Evolutionary conservation across 2,797 vertebrate genomes (phyloP).

Genomic region (Pogoniulus pusillus): DNA sequence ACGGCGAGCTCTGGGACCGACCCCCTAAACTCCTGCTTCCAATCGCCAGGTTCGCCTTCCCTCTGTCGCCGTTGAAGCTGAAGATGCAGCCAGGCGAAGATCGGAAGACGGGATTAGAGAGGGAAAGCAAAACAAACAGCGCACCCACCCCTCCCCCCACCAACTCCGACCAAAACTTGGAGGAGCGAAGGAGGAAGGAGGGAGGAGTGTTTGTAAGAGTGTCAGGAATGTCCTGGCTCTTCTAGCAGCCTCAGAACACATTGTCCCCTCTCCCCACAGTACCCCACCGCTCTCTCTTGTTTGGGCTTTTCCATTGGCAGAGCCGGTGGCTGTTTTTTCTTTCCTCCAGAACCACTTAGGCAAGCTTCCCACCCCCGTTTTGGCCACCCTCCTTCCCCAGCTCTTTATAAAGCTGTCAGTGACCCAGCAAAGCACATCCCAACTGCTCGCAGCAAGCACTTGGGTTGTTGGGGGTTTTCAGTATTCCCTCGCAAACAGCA

Average conservation of each 20-base stretch:
- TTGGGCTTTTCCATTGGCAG: background rate
- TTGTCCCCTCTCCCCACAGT: background rate
- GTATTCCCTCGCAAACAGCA: fast-evolving
- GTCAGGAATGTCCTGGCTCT: background rate
- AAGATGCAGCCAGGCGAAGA: background rate
- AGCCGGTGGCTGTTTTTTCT: background rate
- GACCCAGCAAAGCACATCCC: background rate
- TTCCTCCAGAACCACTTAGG: background rate
- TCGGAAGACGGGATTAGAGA: background rate
- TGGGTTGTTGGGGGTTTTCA: background rate
- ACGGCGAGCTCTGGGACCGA: background rate
- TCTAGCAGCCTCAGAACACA: background rate
- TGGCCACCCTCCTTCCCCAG: background rate
- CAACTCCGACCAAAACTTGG: background rate
- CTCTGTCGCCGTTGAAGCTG: background rate
- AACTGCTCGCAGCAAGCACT: fast-evolving
- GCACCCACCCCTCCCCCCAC: too few species aligned
- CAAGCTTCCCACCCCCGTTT: background rate
- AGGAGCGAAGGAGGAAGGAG: background rate
- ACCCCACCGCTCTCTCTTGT: background rate
- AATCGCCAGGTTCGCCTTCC: background rate
- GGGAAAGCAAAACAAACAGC: background rate
- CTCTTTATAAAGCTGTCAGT: background rate
- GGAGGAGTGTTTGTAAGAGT: background rate
- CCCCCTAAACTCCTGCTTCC: too few species aligned